Conservation (phyloP, 2,113 vertebrate species). For the Neogobius melanostomus region DNA sequence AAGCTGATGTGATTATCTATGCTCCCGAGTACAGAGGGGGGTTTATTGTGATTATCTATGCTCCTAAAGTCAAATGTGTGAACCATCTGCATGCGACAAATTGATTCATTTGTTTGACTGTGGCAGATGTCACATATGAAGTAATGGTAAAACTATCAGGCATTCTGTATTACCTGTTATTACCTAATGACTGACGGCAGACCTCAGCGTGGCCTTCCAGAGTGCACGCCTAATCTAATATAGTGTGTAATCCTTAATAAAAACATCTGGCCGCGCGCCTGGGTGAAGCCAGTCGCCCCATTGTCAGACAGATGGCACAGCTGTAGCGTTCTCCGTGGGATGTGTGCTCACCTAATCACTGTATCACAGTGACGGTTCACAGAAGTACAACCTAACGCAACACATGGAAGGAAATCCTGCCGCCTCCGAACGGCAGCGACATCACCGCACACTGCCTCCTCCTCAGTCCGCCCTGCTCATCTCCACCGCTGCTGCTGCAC, state of each 20-base stretch:
- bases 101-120: constrained; percentile 2
- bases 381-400: background rate
- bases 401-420: background rate
- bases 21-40: no score
- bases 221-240: constrained; percentile 30
- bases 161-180: constrained; percentile 12
- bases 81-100: background rate
- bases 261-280: constrained; percentile 45
- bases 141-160: constrained; percentile 3
- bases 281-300: constrained; percentile 21
- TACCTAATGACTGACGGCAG: constrained; percentile 33
- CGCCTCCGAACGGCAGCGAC: no score
- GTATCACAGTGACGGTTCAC: constrained; percentile 15
- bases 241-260: constrained; percentile 45
- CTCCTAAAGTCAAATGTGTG: background rate
- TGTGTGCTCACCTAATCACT: constrained; percentile 18
- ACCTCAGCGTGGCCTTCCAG: constrained; percentile 30
- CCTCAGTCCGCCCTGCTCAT: no score
- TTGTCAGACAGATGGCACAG: constrained; percentile 37
- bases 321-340: constrained; percentile 9
- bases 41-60: background rate
- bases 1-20: background rate
- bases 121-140: background rate
- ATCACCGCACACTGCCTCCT: no score
- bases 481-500: no score